A percentile compares a stretch with the other conserved stretches of the same genome.
phyloP scores from a whole-genome alignment of 2,888 invertebrate genomes.

The Macrophya alboannulata region DNA sequence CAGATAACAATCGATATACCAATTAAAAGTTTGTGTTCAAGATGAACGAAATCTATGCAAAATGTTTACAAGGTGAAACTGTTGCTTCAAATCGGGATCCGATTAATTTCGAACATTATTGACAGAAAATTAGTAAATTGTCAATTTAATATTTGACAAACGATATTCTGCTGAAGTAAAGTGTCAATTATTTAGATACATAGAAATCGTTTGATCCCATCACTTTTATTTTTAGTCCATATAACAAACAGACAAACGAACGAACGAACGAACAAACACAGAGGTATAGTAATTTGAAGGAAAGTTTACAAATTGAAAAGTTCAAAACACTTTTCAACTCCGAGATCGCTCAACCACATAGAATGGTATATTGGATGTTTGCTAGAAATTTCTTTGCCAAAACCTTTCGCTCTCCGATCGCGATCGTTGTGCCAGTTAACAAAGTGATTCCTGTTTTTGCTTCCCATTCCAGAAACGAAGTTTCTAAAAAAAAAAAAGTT shows the following conservation, averaged over 20 bases:
- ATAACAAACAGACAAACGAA: not conserved
- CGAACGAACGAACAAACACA: not conserved
- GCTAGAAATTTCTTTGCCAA: conserved; percentile 29
- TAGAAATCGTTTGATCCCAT: not conserved
- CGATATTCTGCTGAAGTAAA: not conserved
- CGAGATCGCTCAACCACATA: conserved; percentile 20
- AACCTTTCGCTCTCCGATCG: conserved; percentile 11
- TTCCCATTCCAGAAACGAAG: conserved; percentile 1
- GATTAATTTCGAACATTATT: not conserved
- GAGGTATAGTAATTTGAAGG: conserved; percentile 2
- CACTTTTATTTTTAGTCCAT: not conserved
- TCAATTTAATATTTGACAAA: not conserved
- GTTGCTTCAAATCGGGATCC: not conserved
- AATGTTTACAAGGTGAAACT: not conserved
- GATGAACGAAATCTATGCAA: not conserved
- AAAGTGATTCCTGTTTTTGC: conserved; percentile 40
- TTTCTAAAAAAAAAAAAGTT: not conserved
- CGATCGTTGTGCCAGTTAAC: conserved; percentile 37
- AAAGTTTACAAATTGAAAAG: conserved; percentile 41
- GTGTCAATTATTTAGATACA: not conserved
- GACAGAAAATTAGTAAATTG: not conserved
- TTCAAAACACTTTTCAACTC: conserved; percentile 25
- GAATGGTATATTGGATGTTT: conserved; percentile 31
- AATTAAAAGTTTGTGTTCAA: conserved; percentile 24
- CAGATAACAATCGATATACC: conserved; percentile 36